Evolutionary conservation across 1,140 invertebrate species (phyloP).

Genomic region (Brachionus angularis): DNA sequence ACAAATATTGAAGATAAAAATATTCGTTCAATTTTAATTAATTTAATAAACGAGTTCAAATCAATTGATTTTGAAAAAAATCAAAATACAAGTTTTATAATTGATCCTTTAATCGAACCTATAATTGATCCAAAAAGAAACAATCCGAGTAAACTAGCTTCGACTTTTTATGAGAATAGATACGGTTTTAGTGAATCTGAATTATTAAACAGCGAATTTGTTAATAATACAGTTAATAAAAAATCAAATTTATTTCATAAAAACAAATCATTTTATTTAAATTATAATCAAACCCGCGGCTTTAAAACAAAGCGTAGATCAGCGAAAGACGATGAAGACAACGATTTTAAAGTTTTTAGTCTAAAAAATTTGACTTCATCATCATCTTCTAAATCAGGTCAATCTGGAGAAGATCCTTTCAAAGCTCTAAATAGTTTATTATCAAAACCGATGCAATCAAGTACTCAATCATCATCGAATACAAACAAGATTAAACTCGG

Average conservation of each 20-base stretch:
- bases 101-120: not conserved
- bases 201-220: not conserved
- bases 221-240: too few relatives aligned
- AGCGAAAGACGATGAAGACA: not conserved
- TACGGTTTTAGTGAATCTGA: not conserved
- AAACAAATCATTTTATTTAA: not conserved
- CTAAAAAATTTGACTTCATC: too few relatives aligned
- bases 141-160: too few relatives aligned
- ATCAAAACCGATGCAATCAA: not conserved
- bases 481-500: not conserved
- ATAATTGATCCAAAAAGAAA: not conserved
- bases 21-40: not conserved
- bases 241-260: not conserved
- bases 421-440: conserved; percentile 10
- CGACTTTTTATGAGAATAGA: conserved; percentile 25
- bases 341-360: too few relatives aligned
- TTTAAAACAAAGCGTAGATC: conserved; percentile 28
- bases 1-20: not conserved
- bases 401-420: not conserved
- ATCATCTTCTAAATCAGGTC: too few relatives aligned
- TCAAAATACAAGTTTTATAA: not conserved
- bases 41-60: not conserved
- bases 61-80: not conserved
- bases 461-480: too few relatives aligned
- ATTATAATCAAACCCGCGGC: not conserved